These are phyloP conservation scores for Clistopyga incitator DNA, from an alignment of 2,888 invertebrate species.

Conservation along the genomic window DNA sequence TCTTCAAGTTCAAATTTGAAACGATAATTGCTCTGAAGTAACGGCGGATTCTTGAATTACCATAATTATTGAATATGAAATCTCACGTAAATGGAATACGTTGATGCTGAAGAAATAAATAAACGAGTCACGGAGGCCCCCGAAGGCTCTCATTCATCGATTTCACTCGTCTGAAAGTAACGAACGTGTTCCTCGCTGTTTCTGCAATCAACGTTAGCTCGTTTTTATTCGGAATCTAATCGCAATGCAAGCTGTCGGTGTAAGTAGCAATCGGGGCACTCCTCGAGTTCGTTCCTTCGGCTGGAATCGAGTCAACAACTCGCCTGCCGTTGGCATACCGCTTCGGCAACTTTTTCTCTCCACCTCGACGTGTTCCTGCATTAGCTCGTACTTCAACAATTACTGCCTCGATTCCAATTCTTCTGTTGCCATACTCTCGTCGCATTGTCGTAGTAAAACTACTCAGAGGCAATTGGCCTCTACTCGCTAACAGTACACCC, in stretches of 20 bases:
- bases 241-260: constrained; percentile 36
- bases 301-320: constrained; percentile 25
- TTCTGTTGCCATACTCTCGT: constrained; percentile 17
- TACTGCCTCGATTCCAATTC: neutral
- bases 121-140: constrained; percentile 23
- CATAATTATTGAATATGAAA: neutral
- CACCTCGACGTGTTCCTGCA: constrained; percentile 8
- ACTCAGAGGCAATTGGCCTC: constrained; percentile 21
- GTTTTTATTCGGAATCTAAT: constrained; percentile 39
- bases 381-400: constrained; percentile 13
- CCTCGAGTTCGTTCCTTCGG: constrained; percentile 29
- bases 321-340: neutral
- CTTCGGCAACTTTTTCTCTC: constrained; percentile 13
- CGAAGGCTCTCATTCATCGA: constrained; percentile 71
- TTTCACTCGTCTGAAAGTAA: constrained; percentile 69
- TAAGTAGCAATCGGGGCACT: constrained; percentile 28
- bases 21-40: neutral
- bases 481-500: constrained; percentile 51
- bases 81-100: neutral
- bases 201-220: constrained; percentile 54
- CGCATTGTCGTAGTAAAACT: constrained; percentile 32
- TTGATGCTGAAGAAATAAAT: constrained; percentile 27
- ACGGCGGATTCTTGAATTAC: neutral
- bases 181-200: constrained; percentile 47
- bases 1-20: too few species aligned